phyloP scores from a whole-genome alignment of 2,888 invertebrate genomes.

The Cataglyphis albicans region DNA sequence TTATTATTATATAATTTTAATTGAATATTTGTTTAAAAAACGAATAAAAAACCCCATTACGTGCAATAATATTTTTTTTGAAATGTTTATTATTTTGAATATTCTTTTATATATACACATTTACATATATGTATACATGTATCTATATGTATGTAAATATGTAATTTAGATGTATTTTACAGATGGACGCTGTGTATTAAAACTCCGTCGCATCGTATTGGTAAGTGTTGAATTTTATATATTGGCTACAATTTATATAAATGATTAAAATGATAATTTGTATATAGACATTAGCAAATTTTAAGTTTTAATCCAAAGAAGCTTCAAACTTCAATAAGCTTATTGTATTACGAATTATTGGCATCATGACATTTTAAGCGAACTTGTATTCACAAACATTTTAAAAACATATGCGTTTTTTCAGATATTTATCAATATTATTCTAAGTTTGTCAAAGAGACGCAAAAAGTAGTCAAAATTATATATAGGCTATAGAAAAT shows the following conservation, averaged over 20 bases:
- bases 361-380: constrained; percentile 57
- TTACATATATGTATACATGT: no score
- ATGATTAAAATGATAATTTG: background rate
- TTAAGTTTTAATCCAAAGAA: background rate
- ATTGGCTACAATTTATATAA: background rate
- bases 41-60: no score
- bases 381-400: background rate
- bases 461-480: background rate
- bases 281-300: background rate
- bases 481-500: background rate
- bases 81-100: no score
- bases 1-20: no score
- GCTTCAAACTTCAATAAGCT: background rate
- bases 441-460: background rate
- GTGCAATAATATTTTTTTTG: no score
- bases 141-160: background rate
- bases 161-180: background rate
- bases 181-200: background rate
- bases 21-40: no score
- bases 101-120: no score
- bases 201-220: background rate
- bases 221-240: background rate
- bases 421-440: background rate
- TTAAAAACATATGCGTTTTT: background rate
- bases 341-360: constrained; percentile 62